Base-by-base conservation (phyloP, 2,888 invertebrate species). In the Diloba caeruleocephala region DNA sequence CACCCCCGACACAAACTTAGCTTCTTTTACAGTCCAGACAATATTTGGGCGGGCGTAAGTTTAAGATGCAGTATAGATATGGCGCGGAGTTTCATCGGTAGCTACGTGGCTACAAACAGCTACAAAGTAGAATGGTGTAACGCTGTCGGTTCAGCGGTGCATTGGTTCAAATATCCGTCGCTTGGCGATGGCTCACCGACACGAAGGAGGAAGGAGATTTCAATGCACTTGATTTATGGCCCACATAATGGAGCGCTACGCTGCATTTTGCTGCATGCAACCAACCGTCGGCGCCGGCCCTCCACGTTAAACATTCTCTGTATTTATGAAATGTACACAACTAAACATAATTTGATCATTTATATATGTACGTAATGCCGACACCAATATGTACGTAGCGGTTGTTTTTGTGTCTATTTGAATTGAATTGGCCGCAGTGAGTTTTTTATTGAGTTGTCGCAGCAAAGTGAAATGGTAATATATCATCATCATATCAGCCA, bases 181-280 rank as follows among this genome's bases (percentile, higher is more conserved):
- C 81, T 81, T 76, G 79, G 73, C 85, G 84, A 89, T 87, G 85
- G 87, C 79, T 81, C 83, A 79, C 83, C 88, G 85, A 86, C 90
- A 89, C 89, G 89, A 89, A 89, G 82, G 86, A 88, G 89, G 90
- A 90, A 90, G 89, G 85, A 89, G 90, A 87, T 90, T 91, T 90
- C 89, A 90, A 88, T 90, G 91, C 90, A 82, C 82, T 84, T 90
- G 91, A 92, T 92, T 91, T 92, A 92, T 88, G 83, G 73, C 71
- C 82, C 79, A 83, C 84, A 85, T 90, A 89, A 90, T 90, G 87
- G 87, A 84, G 86, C 84, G 76, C 82, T 81, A 81, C 84, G 85
- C 84, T 87, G 85, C 88, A 85, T 85, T 88, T 82, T 81, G 81
- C 84, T 82, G 84, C 89, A 88, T 90, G 89, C 89, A 86, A 88